These are phyloP conservation scores for Mixornis gularis DNA, from an alignment of 2,113 vertebrate genomes.

Conservation along the genomic window DNA sequence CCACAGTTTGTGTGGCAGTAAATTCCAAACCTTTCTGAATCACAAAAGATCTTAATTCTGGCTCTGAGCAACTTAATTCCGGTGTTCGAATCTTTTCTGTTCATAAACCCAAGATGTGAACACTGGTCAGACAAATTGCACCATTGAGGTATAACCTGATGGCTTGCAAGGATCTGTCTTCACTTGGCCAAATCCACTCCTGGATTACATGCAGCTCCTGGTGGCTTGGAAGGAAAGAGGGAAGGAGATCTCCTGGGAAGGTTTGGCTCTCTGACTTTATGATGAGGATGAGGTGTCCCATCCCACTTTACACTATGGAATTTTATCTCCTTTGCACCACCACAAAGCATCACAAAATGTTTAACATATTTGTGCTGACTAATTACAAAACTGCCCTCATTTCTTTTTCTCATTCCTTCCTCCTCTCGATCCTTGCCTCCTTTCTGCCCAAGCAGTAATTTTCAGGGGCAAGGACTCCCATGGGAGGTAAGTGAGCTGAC, in stretches of 20 bases:
- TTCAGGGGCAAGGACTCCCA: not conserved
- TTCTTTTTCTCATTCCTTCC: not conserved
- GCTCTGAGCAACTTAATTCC: not conserved
- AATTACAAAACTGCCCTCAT: not conserved
- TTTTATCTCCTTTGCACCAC: not conserved
- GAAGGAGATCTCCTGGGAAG: not conserved
- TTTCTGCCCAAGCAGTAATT: not conserved
- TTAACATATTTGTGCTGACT: not conserved
- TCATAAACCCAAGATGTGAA: not conserved
- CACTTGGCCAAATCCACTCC: not conserved
- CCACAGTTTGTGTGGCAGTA: not conserved
- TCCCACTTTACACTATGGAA: not conserved
- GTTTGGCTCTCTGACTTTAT: not conserved
- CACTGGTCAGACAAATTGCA: not conserved
- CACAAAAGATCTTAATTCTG: not conserved
- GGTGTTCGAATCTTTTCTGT: not conserved
- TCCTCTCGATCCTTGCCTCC: not conserved
- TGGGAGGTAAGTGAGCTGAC: not conserved
- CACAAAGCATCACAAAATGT: not conserved
- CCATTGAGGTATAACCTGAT: not conserved
- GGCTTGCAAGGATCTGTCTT: not conserved
- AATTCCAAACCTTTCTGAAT: not conserved
- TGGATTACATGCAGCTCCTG: not conserved
- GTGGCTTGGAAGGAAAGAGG: not conserved
- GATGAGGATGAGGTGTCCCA: fast-evolving